Evolutionary conservation across 2,888 invertebrate genomes (phyloP).

Genomic region (Pseudococcus jackbeardsleyi): DNA sequence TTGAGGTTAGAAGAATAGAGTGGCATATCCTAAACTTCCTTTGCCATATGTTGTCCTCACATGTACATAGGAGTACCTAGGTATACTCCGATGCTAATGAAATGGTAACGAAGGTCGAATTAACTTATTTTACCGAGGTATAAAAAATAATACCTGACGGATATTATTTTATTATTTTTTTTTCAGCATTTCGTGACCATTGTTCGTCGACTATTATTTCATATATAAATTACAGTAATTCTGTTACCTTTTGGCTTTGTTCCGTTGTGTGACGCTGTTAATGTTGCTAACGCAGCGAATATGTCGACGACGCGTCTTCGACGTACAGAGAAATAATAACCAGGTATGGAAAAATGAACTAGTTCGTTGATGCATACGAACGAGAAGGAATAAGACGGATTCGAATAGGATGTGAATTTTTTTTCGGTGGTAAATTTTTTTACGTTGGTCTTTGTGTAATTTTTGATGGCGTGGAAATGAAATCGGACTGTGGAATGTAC

Average conservation of each 20-base stretch:
- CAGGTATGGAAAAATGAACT: constrained; percentile 27
- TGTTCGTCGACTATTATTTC: constrained; percentile 54
- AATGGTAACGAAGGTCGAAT: constrained; percentile 60
- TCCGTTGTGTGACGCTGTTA: constrained; percentile 60
- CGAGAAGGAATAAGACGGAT: not conserved
- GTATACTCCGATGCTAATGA: constrained; percentile 46
- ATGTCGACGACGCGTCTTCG: constrained; percentile 47
- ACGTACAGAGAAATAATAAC: constrained; percentile 49
- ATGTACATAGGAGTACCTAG: too few relatives aligned
- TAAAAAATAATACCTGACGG: constrained; percentile 59
- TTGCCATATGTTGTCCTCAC: constrained; percentile 56
- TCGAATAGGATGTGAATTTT: not conserved
- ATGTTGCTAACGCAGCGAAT: constrained; percentile 55
- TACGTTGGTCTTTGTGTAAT: not conserved
- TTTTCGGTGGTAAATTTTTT: not conserved
- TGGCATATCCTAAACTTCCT: constrained; percentile 55
- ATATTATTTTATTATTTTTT: constrained; percentile 54
- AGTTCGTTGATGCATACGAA: constrained; percentile 11
- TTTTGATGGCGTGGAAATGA: too few relatives aligned
- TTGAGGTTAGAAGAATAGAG: constrained; percentile 52
- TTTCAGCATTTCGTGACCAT: constrained; percentile 57
- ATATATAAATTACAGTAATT: constrained; percentile 59
- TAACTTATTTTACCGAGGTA: constrained; percentile 60
- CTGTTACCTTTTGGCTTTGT: constrained; percentile 53
- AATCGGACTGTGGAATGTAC: too few relatives aligned